These are phyloP conservation scores for Pantelozetes paolii DNA, from an alignment of 2,888 invertebrate species.

Conservation along the genomic window DNA sequence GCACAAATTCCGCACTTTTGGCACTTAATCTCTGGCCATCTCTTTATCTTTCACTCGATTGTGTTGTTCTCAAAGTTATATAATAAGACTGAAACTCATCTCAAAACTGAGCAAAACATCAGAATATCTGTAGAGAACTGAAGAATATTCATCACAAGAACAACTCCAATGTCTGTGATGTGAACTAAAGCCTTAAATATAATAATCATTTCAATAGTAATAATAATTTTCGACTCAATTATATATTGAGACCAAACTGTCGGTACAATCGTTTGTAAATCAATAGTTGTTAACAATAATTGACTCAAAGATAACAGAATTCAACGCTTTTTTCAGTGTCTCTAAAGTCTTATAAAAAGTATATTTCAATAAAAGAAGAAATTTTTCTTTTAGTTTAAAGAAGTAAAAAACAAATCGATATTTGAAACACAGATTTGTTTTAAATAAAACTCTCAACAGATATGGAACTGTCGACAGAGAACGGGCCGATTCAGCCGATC, in stretches of 20 bases:
- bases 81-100: conserved; percentile 4
- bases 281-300: neutral
- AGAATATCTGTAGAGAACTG: neutral
- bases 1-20: conserved; percentile 30
- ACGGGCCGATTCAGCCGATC: conserved; percentile 56
- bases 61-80: conserved; percentile 25
- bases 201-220: conserved; percentile 23
- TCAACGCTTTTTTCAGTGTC: neutral
- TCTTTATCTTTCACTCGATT: conserved; percentile 15
- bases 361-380: neutral
- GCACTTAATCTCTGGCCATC: conserved; percentile 27
- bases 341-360: neutral
- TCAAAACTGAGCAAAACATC: neutral
- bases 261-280: neutral
- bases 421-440: neutral
- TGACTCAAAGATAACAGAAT: neutral
- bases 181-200: conserved; percentile 18
- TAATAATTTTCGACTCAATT: conserved; percentile 8
- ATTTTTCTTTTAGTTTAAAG: neutral
- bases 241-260: neutral
- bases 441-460: conserved; percentile 9
- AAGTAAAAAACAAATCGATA: conserved; percentile 3
- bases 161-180: conserved; percentile 31
- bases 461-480: conserved; percentile 29
- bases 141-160: conserved; percentile 13